phyloP scores from a whole-genome alignment of 2,888 invertebrate genomes.

The Cephus runcator region DNA sequence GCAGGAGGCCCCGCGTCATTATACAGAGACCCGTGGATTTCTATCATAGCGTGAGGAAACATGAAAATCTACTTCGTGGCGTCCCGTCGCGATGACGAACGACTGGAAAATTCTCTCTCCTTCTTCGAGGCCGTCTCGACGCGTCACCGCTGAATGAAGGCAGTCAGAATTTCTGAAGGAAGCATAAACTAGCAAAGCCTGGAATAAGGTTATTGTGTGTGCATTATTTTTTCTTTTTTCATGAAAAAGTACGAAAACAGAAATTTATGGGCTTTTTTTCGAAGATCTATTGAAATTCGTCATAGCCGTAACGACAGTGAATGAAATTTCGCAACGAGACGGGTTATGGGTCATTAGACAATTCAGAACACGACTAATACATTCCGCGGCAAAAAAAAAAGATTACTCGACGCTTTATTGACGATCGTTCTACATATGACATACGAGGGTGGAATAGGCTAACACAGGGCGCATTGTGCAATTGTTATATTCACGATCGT shows the following conservation, averaged over 20 bases:
- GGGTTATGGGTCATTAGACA: no score
- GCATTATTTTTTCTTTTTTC: no score
- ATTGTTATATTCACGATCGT: no score
- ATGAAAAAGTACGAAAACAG: not conserved
- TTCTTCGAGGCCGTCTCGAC: not conserved
- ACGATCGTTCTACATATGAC: no score
- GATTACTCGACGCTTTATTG: no score
- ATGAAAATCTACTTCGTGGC: slow-evolving; percentile 3
- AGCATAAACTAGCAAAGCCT: not conserved
- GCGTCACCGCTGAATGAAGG: not conserved
- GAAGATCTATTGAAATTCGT: not conserved
- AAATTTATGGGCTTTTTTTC: not conserved
- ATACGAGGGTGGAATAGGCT: no score
- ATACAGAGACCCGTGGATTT: not conserved
- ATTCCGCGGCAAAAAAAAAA: no score
- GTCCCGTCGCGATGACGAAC: not conserved
- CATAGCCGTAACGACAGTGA: not conserved
- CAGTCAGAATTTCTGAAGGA: not conserved
- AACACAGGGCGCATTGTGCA: no score
- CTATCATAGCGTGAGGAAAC: not conserved
- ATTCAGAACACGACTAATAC: no score
- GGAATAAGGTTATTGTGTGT: not conserved
- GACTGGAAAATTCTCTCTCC: not conserved
- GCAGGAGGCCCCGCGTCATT: not conserved
- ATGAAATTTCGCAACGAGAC: no score